Evolutionary conservation across 2,797 vertebrate genomes (phyloP).

Genomic region (Geotrypetes seraphini): DNA sequence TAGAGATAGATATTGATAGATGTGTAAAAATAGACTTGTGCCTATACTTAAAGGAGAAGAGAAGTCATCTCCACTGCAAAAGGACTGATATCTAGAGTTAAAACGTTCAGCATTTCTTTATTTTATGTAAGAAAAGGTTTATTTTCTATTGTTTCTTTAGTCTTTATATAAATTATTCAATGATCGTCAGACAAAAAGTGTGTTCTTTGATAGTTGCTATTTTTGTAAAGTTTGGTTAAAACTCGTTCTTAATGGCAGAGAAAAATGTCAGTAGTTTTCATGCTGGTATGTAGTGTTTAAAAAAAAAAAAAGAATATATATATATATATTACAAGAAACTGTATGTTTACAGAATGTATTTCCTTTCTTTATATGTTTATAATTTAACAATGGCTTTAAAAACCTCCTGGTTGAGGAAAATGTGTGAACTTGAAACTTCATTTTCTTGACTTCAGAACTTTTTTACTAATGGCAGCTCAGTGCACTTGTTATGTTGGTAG

Average conservation of each 20-base stretch:
- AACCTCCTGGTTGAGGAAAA: conserved; percentile 52
- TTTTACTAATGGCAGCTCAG: conserved; percentile 50
- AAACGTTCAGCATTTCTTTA: conserved; percentile 63
- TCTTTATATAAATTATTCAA: conserved; percentile 68
- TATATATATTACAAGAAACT: conserved; percentile 43
- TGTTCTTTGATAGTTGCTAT: conserved; percentile 62
- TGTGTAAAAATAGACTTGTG: conserved; percentile 29
- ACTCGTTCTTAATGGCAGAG: conserved; percentile 26
- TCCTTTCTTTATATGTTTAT: conserved; percentile 45
- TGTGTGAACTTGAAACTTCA: conserved; percentile 25
- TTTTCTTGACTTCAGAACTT: conserved; percentile 31
- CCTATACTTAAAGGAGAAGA: conserved; percentile 21
- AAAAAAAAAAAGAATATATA: too few relatives aligned
- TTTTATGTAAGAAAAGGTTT: conserved; percentile 66
- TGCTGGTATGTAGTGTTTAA: conserved; percentile 34
- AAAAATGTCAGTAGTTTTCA: conserved; percentile 38
- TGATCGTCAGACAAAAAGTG: conserved; percentile 43
- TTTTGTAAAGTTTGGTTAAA: conserved; percentile 57
- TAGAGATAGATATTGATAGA: too few relatives aligned
- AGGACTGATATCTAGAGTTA: conserved; percentile 50
- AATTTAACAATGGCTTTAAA: conserved; percentile 44
- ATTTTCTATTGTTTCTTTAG: conserved; percentile 60
- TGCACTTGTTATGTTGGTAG: conserved; percentile 34
- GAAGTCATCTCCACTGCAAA: conserved; percentile 38
- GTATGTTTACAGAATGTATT: conserved; percentile 62